phyloP scores from a whole-genome alignment of 1,140 invertebrate species.

The Micrasema longulum region DNA sequence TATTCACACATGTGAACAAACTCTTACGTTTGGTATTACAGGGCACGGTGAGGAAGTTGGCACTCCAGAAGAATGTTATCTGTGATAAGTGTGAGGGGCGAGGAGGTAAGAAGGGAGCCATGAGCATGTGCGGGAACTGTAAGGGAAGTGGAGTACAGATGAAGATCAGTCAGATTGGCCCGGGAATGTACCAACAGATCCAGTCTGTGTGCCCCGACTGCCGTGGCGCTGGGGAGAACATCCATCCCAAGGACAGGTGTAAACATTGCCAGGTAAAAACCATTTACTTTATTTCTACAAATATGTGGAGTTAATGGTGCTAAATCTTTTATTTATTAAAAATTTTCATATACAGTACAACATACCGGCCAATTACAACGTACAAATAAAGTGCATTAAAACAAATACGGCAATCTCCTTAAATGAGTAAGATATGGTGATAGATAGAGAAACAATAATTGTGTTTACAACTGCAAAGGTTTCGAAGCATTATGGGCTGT shows the following conservation, averaged over 20 bases:
- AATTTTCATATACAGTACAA: no score
- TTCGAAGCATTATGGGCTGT: no score
- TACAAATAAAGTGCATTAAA: no score
- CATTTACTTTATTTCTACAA: neutral
- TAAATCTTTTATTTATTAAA: no score
- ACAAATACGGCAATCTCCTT: no score
- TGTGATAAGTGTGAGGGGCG: constrained; percentile 96
- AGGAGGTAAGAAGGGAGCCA: constrained; percentile 95
- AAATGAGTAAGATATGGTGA: no score
- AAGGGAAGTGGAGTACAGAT: constrained; percentile 93
- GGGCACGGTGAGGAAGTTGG: constrained; percentile 92
- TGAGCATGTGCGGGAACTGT: constrained; percentile 89
- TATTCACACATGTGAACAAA: neutral
- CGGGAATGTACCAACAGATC: constrained; percentile 97
- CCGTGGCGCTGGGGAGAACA: constrained; percentile 87
- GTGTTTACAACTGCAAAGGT: no score
- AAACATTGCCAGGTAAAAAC: constrained; percentile 82
- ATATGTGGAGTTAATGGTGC: no score
- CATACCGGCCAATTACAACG: no score
- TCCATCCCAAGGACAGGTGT: constrained; percentile 91
- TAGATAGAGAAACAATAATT: no score
- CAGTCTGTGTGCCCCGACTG: constrained; percentile 92
- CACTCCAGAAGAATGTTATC: constrained; percentile 96
- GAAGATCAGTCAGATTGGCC: constrained; percentile 91
- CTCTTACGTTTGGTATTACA: neutral